A percentile compares a stretch with the other conserved stretches of the same genome.
Conservation (phyloP, 2,888 invertebrate genomes). For the Quadroppia sp. region DNA sequence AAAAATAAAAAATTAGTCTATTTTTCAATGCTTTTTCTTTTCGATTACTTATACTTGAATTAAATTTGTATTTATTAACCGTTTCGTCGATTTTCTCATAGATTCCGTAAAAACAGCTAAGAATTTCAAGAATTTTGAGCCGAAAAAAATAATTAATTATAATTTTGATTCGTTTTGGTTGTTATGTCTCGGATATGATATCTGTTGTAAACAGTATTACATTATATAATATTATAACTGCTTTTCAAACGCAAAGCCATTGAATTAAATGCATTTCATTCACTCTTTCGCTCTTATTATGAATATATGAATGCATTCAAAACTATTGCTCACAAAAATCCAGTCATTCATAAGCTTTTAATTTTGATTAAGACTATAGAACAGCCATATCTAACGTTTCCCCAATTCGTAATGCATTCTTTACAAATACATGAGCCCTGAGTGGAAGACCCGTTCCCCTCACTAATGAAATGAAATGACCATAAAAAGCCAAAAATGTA, state of each 20-base stretch:
- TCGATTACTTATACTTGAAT: no score
- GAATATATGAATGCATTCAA: conserved; percentile 13
- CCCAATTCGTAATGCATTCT: not conserved
- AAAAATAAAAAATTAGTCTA: no score
- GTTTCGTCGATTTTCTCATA: no score
- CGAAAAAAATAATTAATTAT: no score
- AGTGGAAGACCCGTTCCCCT: conserved; percentile 1
- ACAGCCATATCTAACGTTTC: conserved; percentile 18
- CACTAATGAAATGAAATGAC: conserved; percentile 33
- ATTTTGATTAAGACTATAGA: conserved; percentile 24
- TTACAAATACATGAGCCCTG: not conserved
- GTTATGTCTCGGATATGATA: not conserved
- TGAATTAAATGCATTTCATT: conserved; percentile 4
- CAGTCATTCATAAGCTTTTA: not conserved
- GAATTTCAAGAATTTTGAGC: no score
- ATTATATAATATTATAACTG: not conserved
- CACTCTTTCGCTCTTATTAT: not conserved
- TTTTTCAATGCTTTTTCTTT: no score
- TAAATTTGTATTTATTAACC: no score
- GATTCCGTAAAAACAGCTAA: no score
- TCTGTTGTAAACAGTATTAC: not conserved
- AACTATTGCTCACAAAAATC: not conserved
- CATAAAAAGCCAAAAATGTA: conserved; percentile 30
- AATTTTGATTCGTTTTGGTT: not conserved
- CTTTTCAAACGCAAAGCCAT: not conserved